phyloP scores from a whole-genome alignment of 2,113 vertebrate species.

The Pseudonaja textilis region DNA sequence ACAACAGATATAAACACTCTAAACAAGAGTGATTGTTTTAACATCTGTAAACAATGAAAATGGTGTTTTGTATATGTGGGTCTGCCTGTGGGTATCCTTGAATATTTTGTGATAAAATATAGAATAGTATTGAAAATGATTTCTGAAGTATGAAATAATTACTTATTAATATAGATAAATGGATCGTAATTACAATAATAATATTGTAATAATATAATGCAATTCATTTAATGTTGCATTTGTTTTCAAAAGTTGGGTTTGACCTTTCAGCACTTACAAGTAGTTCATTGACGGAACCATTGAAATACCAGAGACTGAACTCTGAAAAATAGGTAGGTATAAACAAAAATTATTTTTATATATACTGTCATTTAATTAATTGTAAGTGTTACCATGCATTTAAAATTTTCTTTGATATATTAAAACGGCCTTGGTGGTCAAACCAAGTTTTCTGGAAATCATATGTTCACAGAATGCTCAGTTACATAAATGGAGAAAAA shows the following conservation, averaged over 20 bases:
- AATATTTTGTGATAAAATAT: neutral
- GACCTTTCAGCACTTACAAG: neutral
- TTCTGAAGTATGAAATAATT: conserved; percentile 45
- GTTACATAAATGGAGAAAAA: neutral
- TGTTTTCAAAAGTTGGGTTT: neutral
- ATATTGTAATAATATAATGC: neutral
- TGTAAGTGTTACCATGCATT: neutral
- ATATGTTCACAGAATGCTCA: neutral
- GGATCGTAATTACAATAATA: neutral
- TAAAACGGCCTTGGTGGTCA: neutral
- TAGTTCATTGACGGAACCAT: neutral
- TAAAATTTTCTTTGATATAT: neutral
- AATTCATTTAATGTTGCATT: neutral
- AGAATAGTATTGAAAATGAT: neutral
- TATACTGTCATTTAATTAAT: neutral
- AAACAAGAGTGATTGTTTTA: neutral
- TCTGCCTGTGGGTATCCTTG: neutral
- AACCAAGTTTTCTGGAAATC: neutral
- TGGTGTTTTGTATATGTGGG: conserved; percentile 16
- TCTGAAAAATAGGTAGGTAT: neutral
- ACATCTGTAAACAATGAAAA: conserved; percentile 39
- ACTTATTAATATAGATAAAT: neutral
- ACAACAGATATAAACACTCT: conserved; percentile 22
- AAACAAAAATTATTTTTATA: neutral
- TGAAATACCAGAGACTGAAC: neutral